Percentiles rank a stretch among this genome's conserved stretches.
Evolutionary conservation across 1,140 invertebrate species (phyloP).

Genomic region (Streblospio benedicti): DNA sequence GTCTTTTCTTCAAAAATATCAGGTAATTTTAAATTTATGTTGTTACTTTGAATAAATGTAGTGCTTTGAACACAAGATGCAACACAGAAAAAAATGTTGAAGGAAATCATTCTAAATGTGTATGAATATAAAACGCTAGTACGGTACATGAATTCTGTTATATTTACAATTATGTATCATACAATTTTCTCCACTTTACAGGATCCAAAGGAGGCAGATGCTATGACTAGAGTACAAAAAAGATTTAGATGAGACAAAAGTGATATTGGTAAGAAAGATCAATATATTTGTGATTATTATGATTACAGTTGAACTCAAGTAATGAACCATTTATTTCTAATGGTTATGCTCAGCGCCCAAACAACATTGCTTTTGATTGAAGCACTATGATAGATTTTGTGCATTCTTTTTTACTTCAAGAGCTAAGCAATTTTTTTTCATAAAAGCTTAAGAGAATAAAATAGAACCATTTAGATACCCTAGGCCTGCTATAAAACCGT

Average conservation of each 20-base stretch:
- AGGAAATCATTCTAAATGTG: background rate
- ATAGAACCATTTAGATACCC: too few species aligned
- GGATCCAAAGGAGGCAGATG: slow-evolving; percentile 93
- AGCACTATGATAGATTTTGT: too few species aligned
- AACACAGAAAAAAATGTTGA: background rate
- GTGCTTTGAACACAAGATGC: background rate
- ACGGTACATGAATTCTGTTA: background rate
- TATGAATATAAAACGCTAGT: background rate
- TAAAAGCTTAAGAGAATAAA: too few species aligned
- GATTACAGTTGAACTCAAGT: too few species aligned
- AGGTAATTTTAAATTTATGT: slow-evolving; percentile 28
- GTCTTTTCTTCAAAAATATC: slow-evolving; percentile 74
- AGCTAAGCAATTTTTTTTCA: too few species aligned
- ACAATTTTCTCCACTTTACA: slow-evolving; percentile 50
- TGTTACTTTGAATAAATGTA: background rate
- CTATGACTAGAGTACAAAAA: slow-evolving; percentile 94
- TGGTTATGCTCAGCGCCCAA: too few species aligned
- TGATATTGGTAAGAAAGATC: slow-evolving; percentile 69
- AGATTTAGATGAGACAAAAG: slow-evolving; percentile 98
- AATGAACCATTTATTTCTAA: too few species aligned
- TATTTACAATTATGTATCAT: background rate
- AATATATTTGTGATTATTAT: slow-evolving; percentile 1
- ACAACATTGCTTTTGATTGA: too few species aligned
- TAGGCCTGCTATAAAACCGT: too few species aligned
- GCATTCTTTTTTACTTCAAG: too few species aligned